Evolutionary conservation across 2,888 invertebrate genomes (phyloP).

Genomic region (Hypolimnas misippus): DNA sequence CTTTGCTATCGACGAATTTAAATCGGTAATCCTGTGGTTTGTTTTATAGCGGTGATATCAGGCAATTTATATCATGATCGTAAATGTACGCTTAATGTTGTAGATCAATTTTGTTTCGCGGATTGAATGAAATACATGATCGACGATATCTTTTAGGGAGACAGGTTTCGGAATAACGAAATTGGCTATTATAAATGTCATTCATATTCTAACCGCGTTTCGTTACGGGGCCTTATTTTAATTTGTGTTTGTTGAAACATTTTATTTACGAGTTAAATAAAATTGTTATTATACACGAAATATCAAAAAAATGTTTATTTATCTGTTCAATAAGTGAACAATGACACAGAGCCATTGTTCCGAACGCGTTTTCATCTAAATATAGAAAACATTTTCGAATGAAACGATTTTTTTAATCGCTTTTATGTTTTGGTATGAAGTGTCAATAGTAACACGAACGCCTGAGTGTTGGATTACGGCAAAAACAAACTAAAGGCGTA

Average conservation of each 20-base stretch:
- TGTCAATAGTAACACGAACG: conserved; percentile 80
- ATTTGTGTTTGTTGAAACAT: conserved; percentile 23
- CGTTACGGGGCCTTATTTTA: conserved; percentile 21
- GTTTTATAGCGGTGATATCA: conserved; percentile 76
- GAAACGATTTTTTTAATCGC: conserved; percentile 49
- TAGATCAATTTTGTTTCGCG: conserved; percentile 59
- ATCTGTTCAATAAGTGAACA: not conserved
- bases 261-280: not conserved
- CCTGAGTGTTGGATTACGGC: conserved; percentile 72
- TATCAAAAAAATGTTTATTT: not conserved
- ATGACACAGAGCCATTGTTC: not conserved
- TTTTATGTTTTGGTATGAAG: conserved; percentile 78
- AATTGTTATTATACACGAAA: not conserved
- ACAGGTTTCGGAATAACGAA: conserved; percentile 26
- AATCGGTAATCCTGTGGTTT: conserved; percentile 79
- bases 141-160: conserved; percentile 36
- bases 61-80: conserved; percentile 68
- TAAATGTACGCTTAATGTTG: conserved; percentile 61
- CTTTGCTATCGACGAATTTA: conserved; percentile 76
- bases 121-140: conserved; percentile 52
- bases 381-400: conserved; percentile 38
- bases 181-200: conserved; percentile 32
- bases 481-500: conserved; percentile 78
- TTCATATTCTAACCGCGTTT: conserved; percentile 31
- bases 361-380: conserved; percentile 17